These are phyloP conservation scores for Sardina pilchardus DNA, from an alignment of 2,113 vertebrate species.

Conservation along the genomic window DNA sequence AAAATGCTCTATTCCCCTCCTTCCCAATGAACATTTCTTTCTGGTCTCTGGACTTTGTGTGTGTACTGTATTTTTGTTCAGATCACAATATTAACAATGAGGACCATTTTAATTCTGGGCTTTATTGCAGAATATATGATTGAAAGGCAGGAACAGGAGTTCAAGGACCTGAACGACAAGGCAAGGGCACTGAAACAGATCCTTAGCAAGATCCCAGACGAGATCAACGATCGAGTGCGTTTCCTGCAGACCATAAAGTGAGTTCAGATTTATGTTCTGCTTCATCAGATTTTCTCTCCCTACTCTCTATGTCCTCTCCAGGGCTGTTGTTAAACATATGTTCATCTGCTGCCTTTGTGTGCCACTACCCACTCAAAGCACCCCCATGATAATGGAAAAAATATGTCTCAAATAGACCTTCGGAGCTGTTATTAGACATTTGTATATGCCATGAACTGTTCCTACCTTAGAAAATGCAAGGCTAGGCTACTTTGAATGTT, in stretches of 20 bases:
- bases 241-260: constrained; percentile 50
- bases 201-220: constrained; percentile 98
- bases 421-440: not conserved
- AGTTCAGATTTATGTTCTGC: not conserved
- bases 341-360: too few relatives aligned
- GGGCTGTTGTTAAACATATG: not conserved
- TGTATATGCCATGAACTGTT: too few relatives aligned
- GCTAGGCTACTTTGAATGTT: not conserved
- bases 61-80: too few relatives aligned
- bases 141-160: constrained; percentile 94
- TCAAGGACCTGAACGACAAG: constrained; percentile 96
- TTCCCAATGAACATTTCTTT: not conserved
- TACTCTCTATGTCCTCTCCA: too few relatives aligned
- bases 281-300: not conserved
- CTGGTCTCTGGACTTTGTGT: too few relatives aligned
- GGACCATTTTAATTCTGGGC: not conserved
- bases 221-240: constrained; percentile 97
- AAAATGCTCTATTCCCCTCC: not conserved
- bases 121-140: constrained; percentile 90
- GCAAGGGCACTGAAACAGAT: constrained; percentile 97
- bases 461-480: too few relatives aligned
- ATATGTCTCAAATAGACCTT: too few relatives aligned
- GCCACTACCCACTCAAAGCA: not conserved
- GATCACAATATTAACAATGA: too few relatives aligned
- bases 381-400: too few relatives aligned